Percentiles rank a stretch among this genome's conserved stretches.
Conservation (phyloP, 2,888 invertebrate species). For the Helobdella robusta region DNA sequence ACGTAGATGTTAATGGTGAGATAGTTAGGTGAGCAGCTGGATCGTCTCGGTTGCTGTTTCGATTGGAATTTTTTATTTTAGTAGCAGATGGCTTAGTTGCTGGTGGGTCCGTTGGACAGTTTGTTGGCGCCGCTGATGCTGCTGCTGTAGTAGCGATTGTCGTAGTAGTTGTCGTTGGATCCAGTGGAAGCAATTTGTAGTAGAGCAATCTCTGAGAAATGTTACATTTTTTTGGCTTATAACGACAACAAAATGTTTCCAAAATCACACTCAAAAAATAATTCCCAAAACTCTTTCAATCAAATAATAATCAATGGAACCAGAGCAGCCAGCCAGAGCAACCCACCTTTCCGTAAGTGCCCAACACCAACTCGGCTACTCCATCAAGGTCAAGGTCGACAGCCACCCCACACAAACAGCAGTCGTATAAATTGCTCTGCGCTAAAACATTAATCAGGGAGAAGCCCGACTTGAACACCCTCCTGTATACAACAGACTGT, state of each 20-base stretch:
- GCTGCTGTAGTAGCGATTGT: too few species aligned
- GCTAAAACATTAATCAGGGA: conserved; percentile 39
- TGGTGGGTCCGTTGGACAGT: not conserved
- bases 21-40: not conserved
- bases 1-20: conserved; percentile 2
- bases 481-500: not conserved
- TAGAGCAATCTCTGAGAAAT: too few species aligned
- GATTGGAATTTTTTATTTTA: not conserved
- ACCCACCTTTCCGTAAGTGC: conserved; percentile 58
- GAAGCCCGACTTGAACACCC: conserved; percentile 9
- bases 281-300: not conserved
- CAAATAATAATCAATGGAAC: not conserved
- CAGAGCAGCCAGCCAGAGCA: not conserved
- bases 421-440: conserved; percentile 55
- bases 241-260: too few species aligned
- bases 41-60: not conserved
- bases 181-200: too few species aligned
- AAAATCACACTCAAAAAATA: not conserved
- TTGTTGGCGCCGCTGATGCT: not conserved
- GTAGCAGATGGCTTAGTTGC: not conserved
- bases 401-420: conserved; percentile 57
- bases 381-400: conserved; percentile 66
- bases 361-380: conserved; percentile 60
- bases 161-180: too few species aligned
- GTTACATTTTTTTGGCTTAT: too few species aligned